Evolutionary conservation across 2,113 vertebrate genomes (phyloP), one percentile per base, ranked within the genome.

Genomic region (Holacanthus passer): DNA sequence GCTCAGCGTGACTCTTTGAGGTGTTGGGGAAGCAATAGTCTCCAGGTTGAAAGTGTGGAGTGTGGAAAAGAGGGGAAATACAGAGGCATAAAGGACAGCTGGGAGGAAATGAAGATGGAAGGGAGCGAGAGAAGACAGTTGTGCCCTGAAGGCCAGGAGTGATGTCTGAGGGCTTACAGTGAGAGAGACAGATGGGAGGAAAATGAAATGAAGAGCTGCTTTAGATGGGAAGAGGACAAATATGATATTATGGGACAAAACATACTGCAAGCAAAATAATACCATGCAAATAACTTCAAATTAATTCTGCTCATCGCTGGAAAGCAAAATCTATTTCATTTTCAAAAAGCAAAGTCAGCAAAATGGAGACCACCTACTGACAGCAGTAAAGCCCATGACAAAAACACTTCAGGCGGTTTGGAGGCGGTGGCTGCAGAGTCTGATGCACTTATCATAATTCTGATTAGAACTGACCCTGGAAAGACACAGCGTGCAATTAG

Each of bases 401-500:
- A 75, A 84, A 75, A 71, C 70, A 32, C 37, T 64, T 37, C 2
- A 11, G 59, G 77, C 7, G 5, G 37, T 39, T 79, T 65, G 14
- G 64, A 32, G 59, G 27, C 11, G n/a, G 11, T 7, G 52, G 52
- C 73, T 20, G 67, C 22, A 67, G 48, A 79, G n/a, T 53, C 60
- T 59, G 60, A 76, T 76, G 79, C 66, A 73, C 65, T 78, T 73
- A 75, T 86, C 82, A 83, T 85, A 83, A 83, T 62, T 86, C 75
- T 66, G 83, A 90, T 87, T 84, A 82, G 72, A 87, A 84, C 27
- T 88, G 86, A 92, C 77, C 77, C 77, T 19, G 48, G 39, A 70
- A 73, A 82, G 63, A 91, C 66, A 71, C 56, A 41, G 65, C 52
- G 1, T 62, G 53, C 81, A 87, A 91, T 94, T 93, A 89, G 76